Evolutionary conservation across 2,797 vertebrate species (phyloP).

Genomic region (Parauchenoglanis ngamensis): DNA sequence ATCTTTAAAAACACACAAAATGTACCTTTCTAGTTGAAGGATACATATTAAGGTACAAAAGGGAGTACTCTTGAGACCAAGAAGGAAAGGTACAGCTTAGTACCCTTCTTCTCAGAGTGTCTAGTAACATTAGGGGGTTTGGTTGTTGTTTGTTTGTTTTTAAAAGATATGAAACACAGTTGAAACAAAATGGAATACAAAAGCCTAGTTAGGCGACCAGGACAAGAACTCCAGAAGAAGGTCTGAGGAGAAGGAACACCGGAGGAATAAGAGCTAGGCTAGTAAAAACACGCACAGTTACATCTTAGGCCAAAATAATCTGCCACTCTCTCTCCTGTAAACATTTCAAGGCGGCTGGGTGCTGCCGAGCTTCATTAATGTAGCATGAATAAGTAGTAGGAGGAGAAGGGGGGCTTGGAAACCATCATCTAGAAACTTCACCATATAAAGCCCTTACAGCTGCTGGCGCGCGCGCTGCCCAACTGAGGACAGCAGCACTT

Average conservation of each 20-base stretch:
- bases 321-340: constrained; percentile 51
- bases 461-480: background rate
- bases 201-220: background rate
- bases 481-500: constrained; percentile 6
- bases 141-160: background rate
- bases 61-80: background rate
- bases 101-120: background rate
- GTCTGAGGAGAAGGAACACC: background rate
- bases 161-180: background rate
- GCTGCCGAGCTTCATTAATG: constrained; percentile 46
- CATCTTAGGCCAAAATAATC: constrained; percentile 52
- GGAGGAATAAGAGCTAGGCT: background rate
- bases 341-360: constrained; percentile 61
- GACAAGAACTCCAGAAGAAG: background rate
- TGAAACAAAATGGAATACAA: background rate
- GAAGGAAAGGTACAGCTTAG: background rate
- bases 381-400: constrained; percentile 45
- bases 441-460: constrained; percentile 71
- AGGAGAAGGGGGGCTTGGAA: constrained; percentile 47
- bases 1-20: background rate
- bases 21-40: background rate
- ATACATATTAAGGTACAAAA: background rate
- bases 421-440: constrained; percentile 58
- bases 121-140: background rate
- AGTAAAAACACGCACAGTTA: constrained; percentile 15